A percentile compares a stretch with the other conserved stretches of the same genome.
phyloP scores from a whole-genome alignment of 2,113 vertebrate species.

The Micronycteris hirsuta region DNA sequence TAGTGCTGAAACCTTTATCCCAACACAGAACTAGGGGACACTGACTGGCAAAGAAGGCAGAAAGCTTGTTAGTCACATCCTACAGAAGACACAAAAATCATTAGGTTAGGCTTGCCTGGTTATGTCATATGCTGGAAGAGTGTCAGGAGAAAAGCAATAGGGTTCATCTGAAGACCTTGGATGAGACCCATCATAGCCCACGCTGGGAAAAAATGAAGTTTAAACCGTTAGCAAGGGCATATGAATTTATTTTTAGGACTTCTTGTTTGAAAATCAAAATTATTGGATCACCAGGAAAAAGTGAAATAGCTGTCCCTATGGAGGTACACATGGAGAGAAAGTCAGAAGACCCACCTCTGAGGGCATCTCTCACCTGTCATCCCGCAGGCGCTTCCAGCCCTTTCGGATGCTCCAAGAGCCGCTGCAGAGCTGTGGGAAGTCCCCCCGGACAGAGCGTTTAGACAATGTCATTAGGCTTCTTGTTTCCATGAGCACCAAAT shows the following conservation, averaged over 20 bases:
- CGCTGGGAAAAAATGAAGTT: background rate
- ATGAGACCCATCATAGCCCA: background rate
- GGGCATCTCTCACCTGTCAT: background rate
- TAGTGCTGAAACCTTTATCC: background rate
- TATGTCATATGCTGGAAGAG: background rate
- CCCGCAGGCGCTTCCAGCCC: background rate
- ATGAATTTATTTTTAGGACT: slow-evolving; percentile 27
- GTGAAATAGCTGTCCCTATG: background rate
- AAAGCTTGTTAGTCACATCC: background rate
- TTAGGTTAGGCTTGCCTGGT: background rate
- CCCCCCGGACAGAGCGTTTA: background rate
- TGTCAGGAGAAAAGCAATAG: background rate
- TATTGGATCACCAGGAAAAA: background rate
- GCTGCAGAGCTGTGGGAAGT: background rate
- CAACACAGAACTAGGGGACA: background rate
- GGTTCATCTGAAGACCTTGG: background rate
- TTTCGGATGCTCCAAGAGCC: background rate
- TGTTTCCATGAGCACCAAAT: slow-evolving; percentile 43
- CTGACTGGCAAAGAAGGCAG: background rate
- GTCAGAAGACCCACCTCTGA: background rate
- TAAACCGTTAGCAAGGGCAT: background rate
- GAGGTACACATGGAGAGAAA: background rate
- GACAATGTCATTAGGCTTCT: background rate
- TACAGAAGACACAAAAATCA: background rate
- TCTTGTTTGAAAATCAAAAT: background rate